These are phyloP conservation scores for Muntiacus reevesi DNA, from an alignment of 2,113 vertebrate species.

Conservation along the genomic window DNA sequence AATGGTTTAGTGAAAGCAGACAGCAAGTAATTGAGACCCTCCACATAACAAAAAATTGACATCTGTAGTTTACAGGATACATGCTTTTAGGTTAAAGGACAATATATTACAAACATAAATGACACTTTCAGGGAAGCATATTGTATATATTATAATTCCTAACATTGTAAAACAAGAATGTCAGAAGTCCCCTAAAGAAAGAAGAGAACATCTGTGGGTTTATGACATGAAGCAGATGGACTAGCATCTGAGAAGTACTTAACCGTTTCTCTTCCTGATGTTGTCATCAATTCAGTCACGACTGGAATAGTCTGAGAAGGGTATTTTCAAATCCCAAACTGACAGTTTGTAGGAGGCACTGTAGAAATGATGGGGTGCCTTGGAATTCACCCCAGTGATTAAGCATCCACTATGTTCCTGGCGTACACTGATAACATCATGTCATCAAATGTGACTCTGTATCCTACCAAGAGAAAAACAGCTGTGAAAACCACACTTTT, in stretches of 20 bases:
- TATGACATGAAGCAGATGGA: conserved; percentile 50
- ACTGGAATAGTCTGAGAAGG: neutral
- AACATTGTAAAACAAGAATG: conserved; percentile 59
- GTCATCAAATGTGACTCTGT: neutral
- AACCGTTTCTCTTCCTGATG: neutral
- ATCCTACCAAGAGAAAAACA: neutral
- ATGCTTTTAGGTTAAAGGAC: conserved; percentile 55
- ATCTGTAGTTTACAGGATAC: conserved; percentile 43
- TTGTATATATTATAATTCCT: conserved; percentile 63
- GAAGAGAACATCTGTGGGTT: conserved; percentile 41
- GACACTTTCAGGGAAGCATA: conserved; percentile 53
- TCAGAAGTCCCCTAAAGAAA: conserved; percentile 44
- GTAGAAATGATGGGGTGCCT: neutral
- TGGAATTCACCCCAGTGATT: neutral
- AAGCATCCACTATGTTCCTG: neutral
- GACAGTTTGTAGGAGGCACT: neutral
- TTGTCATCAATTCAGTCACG: neutral
- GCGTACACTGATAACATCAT: neutral
- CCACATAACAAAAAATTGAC: conserved; percentile 24
- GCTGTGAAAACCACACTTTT: neutral
- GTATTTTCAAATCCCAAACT: neutral
- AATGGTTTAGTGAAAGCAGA: conserved; percentile 30
- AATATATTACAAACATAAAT: conserved; percentile 59
- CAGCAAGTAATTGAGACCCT: conserved; percentile 20
- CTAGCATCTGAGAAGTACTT: neutral